Percentiles rank a stretch among this genome's conserved stretches.
phyloP scores from a whole-genome alignment of 1,140 invertebrate species.

The Drosophila biarmipes region DNA sequence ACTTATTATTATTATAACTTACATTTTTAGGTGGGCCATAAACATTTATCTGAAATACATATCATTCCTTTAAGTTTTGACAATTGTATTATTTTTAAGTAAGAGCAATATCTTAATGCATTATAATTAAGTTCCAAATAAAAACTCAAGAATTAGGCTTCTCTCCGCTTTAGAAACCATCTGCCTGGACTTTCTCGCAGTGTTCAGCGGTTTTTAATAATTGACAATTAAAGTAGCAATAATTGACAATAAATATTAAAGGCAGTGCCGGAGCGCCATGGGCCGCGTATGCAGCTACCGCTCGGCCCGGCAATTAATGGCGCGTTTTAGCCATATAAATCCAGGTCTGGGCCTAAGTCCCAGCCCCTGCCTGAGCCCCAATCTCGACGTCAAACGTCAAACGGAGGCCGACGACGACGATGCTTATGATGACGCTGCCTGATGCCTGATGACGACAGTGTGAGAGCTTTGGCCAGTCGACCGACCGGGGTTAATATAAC shows the following conservation, averaged over 20 bases:
- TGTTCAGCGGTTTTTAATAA: constrained; percentile 68
- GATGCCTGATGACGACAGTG: constrained; percentile 48
- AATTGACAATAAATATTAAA: constrained; percentile 82
- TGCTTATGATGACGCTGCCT: constrained; percentile 43
- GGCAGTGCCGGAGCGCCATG: constrained; percentile 44
- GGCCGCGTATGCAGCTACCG: constrained; percentile 26
- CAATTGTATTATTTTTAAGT: not conserved
- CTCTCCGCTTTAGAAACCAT: too few relatives aligned
- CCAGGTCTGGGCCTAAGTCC: constrained; percentile 33
- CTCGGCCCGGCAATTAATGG: constrained; percentile 68
- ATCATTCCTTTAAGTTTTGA: not conserved
- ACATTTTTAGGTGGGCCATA: not conserved
- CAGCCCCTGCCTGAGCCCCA: constrained; percentile 43
- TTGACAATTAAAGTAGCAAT: constrained; percentile 81
- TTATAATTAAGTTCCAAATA: not conserved
- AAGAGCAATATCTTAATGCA: not conserved
- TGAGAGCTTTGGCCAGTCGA: constrained; percentile 25
- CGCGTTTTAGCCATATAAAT: constrained; percentile 79
- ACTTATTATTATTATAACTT: not conserved
- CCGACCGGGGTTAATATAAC: constrained; percentile 62
- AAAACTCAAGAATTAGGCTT: too few relatives aligned
- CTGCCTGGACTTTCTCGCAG: constrained; percentile 4
- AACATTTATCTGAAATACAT: not conserved
- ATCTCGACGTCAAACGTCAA: constrained; percentile 44
- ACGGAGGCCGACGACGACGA: constrained; percentile 35